phyloP scores from a whole-genome alignment of 2,888 invertebrate species.

The Chrysopilus asiliformis region DNA sequence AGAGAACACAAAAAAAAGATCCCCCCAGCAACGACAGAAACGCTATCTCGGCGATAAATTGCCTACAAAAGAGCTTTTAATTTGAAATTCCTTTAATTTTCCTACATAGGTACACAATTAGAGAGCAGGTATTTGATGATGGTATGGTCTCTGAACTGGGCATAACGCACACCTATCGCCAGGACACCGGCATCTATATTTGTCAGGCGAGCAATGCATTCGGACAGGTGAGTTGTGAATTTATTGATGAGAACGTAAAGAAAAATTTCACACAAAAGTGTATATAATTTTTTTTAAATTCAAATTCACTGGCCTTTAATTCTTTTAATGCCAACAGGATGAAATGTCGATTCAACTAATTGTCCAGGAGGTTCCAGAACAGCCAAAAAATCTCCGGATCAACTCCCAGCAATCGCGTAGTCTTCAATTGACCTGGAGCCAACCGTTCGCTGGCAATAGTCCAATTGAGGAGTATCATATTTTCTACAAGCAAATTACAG shows the following conservation, averaged over 20 bases:
- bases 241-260: too few relatives aligned
- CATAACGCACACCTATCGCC: conserved; percentile 69
- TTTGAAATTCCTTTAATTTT: too few relatives aligned
- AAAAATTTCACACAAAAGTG: too few relatives aligned
- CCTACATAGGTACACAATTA: conserved; percentile 56
- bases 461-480: conserved; percentile 79
- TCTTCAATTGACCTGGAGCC: conserved; percentile 78
- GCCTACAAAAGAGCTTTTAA: too few relatives aligned
- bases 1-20: too few relatives aligned
- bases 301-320: not conserved
- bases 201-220: conserved; percentile 82
- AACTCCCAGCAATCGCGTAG: conserved; percentile 73
- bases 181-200: conserved; percentile 78
- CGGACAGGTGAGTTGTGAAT: conserved; percentile 59
- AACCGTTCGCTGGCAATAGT: conserved; percentile 79
- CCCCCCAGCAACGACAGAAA: too few relatives aligned
- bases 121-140: conserved; percentile 63
- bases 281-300: too few relatives aligned
- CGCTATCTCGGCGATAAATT: too few relatives aligned
- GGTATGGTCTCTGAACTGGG: conserved; percentile 76
- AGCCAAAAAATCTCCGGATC: conserved; percentile 73
- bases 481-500: conserved; percentile 72
- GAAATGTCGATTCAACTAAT: conserved; percentile 82
- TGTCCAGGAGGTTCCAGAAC: conserved; percentile 83
- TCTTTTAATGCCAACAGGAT: too few relatives aligned